phyloP scores from a whole-genome alignment of 2,113 vertebrate species.

The Todiramphus saurophagus region DNA sequence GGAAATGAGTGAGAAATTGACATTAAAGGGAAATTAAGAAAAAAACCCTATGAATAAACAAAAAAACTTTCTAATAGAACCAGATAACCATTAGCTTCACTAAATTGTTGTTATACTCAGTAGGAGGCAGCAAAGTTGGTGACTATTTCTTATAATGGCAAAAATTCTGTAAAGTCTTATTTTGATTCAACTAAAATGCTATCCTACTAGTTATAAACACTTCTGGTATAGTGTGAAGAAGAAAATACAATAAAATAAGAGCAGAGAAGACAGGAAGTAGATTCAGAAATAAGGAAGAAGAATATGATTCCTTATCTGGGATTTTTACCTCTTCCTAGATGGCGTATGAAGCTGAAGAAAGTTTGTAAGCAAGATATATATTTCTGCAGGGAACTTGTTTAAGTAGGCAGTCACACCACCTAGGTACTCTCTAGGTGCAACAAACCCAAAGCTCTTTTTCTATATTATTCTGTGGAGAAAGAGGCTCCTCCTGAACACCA shows the following conservation, averaged over 20 bases:
- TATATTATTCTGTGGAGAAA: neutral
- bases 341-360: neutral
- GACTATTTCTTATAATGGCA: neutral
- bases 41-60: neutral
- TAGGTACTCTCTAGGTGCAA: no score
- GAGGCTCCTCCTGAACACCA: neutral
- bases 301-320: neutral
- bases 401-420: neutral
- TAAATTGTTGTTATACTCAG: neutral
- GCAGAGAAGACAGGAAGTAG: neutral
- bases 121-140: neutral
- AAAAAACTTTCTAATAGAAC: neutral
- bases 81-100: neutral
- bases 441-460: neutral
- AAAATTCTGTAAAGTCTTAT: neutral
- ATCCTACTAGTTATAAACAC: neutral
- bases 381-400: neutral
- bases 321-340: neutral
- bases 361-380: neutral
- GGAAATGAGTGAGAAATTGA: neutral
- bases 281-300: neutral
- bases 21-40: neutral
- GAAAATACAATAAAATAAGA: neutral
- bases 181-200: neutral
- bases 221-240: neutral